Percentiles rank a stretch among this genome's conserved stretches.
Evolutionary conservation across 2,888 invertebrate species (phyloP).

Genomic region (Xylocampa areola): DNA sequence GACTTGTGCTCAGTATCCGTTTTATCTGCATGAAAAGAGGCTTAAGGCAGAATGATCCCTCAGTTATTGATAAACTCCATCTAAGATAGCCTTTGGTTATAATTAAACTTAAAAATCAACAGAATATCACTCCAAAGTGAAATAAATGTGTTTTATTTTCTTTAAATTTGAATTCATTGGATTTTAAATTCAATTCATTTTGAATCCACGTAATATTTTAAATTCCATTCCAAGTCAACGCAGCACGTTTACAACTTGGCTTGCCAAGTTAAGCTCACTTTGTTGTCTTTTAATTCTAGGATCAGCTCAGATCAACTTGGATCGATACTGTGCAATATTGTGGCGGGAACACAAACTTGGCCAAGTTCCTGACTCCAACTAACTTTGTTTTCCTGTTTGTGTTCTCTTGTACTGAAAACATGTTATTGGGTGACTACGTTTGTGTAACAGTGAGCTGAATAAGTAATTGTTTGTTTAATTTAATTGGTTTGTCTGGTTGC

Average conservation of each 20-base stretch:
- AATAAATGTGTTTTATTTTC: too few relatives aligned
- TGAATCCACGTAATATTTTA: constrained; percentile 24
- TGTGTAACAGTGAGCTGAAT: constrained; percentile 4
- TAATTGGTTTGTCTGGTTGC: too few relatives aligned
- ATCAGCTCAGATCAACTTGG: constrained; percentile 37
- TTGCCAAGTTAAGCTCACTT: constrained; percentile 36
- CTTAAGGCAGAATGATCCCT: too few relatives aligned
- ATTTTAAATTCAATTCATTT: constrained; percentile 40
- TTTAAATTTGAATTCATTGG: too few relatives aligned
- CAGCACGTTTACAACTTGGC: constrained; percentile 35
- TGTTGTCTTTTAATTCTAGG: constrained; percentile 51
- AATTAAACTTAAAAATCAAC: too few relatives aligned
- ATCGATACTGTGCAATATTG: constrained; percentile 41
- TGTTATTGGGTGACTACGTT: constrained; percentile 16
- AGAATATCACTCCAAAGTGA: too few relatives aligned
- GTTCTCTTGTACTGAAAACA: constrained; percentile 34
- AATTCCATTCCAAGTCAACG: constrained; percentile 19
- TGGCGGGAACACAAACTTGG: constrained; percentile 39
- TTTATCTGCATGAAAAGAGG: too few relatives aligned
- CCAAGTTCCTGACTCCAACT: constrained; percentile 23
- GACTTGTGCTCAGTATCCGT: too few relatives aligned
- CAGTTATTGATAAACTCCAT: too few relatives aligned
- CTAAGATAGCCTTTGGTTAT: too few relatives aligned
- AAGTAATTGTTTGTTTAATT: constrained; percentile 25
- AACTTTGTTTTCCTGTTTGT: constrained; percentile 51